Evolutionary conservation across 2,888 invertebrate genomes (phyloP), one percentile per base, ranked within the genome.

Genomic region (Erebia ligea): DNA sequence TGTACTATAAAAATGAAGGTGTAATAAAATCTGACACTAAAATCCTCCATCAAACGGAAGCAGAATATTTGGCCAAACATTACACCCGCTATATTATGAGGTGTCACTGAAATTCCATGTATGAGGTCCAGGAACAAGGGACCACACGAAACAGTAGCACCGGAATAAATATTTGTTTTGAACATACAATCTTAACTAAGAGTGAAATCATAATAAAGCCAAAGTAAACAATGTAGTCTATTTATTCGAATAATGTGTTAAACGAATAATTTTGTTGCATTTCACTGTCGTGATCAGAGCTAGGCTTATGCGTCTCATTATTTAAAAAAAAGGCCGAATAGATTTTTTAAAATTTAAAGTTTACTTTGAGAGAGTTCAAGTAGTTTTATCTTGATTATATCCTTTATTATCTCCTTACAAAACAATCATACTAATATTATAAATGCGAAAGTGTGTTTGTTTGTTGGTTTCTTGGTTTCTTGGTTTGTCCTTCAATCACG

Each of bases 61-160:
- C 64, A 66, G 73, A 69, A 65, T 67, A 72, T 72, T 70, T 72
- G 62, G 70, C 65, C 70, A 74, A 74, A 74, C 68, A 74, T 72
- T 68, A 67, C 72, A 72, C 70, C 58, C 57, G 61, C 57, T 48
- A 59, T 69, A 57, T 68, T 67, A 65, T 68, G 65, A 74, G 67
- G 68, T 70, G 68, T 72, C 70, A 74, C 68, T 67, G 70, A 50
- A 64, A 67, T 68, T 62, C 63, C 68, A 62, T 67, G 72, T 68
- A 72, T 62, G 69, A 50, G 69, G 69, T 65, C 69, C 57, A 64
- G 54, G 68, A 62, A 69, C 48, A 58, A 45, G 57, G 67, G 74
- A 74, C 74, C 72, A 74, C 74, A 74, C 74, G 58, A 69, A 11
- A 57, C 58, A 40, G 62, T 63, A 68, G 66, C 64, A 66, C 67